Conservation (phyloP, 2,888 invertebrate genomes). For the Eupithecia centaureata region DNA sequence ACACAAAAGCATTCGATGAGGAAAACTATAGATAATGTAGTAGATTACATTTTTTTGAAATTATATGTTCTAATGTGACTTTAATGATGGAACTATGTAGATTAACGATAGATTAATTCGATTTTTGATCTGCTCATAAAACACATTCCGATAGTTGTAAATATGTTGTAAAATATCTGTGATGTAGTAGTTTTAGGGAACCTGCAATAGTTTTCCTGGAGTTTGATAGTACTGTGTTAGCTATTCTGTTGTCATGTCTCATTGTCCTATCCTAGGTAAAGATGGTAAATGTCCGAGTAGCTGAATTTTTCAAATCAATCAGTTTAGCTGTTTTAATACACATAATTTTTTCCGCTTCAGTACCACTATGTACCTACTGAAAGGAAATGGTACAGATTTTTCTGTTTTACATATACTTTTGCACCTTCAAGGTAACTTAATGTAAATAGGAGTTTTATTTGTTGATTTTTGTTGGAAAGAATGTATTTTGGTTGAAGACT, state of each 20-base stretch:
- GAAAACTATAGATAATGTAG: slow-evolving; percentile 1
- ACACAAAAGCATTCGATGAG: not conserved
- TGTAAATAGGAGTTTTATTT: slow-evolving; percentile 59
- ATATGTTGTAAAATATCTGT: slow-evolving; percentile 63
- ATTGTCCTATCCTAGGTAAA: not conserved
- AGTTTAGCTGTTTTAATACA: not conserved
- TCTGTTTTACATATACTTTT: not conserved
- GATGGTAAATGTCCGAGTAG: not conserved
- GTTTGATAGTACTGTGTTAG: not conserved
- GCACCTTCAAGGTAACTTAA: slow-evolving; percentile 21
- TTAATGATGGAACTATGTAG: not conserved
- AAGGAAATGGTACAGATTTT: not conserved
- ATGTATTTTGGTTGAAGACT: slow-evolving; percentile 80
- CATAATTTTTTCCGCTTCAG: not conserved
- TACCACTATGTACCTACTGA: not conserved
- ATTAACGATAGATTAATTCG: not conserved
- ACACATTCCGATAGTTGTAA: slow-evolving; percentile 42
- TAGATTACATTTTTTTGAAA: not conserved
- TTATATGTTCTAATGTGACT: not conserved
- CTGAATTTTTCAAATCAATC: too few species aligned
- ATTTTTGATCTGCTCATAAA: slow-evolving; percentile 22
- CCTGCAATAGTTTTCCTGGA: not conserved
- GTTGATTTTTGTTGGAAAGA: slow-evolving; percentile 59
- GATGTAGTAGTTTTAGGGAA: slow-evolving; percentile 53
- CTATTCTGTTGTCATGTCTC: not conserved